phyloP scores from a whole-genome alignment of 2,888 invertebrate genomes.

The Cancer borealis region DNA sequence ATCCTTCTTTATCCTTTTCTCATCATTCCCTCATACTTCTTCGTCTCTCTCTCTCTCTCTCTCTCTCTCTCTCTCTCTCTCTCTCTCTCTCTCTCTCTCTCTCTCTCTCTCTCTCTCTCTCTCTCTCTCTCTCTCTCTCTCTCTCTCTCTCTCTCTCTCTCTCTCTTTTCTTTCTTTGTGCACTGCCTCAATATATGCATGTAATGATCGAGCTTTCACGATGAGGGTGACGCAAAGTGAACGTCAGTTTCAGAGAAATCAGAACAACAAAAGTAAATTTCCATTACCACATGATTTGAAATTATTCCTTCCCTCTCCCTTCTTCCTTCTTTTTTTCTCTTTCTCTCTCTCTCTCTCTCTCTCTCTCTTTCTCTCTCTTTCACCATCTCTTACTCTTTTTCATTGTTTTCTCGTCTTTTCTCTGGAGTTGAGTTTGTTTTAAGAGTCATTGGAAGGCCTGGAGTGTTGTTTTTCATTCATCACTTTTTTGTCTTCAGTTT shows the following conservation, averaged over 20 bases:
- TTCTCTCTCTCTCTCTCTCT: constrained; percentile 34
- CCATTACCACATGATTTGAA: constrained; percentile 9
- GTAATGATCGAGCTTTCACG: constrained; percentile 28
- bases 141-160: constrained; percentile 20
- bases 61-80: neutral
- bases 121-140: constrained; percentile 6
- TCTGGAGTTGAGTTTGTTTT: neutral
- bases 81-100: neutral
- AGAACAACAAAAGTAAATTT: neutral
- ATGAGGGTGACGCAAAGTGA: neutral
- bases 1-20: neutral
- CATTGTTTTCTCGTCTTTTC: neutral
- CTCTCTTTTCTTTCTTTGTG: neutral
- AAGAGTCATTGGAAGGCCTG: neutral
- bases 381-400: neutral
- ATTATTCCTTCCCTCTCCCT: neutral
- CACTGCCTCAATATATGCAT: constrained; percentile 27
- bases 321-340: neutral
- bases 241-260: neutral
- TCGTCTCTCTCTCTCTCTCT: neutral
- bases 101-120: constrained; percentile 18
- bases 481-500: neutral
- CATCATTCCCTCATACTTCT: neutral
- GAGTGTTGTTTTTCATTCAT: neutral
- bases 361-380: constrained; percentile 5